Conservation (phyloP, 2,113 vertebrate species). For the Oncorhynchus clarkii region DNA sequence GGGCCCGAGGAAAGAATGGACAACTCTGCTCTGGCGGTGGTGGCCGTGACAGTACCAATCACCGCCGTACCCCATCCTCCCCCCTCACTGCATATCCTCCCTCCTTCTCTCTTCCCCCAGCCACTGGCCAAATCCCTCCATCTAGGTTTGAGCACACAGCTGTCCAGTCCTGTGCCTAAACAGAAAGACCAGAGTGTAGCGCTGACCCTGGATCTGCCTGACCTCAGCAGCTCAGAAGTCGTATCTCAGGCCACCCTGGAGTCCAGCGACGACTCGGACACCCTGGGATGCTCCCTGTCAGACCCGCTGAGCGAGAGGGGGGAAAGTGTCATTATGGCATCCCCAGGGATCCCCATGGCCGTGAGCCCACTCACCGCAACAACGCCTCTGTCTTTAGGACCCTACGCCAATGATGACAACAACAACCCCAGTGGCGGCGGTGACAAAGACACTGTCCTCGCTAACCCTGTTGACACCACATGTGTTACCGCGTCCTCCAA, state of each 20-base stretch:
- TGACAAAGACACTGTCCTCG: background rate
- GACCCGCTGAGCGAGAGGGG: slow-evolving; percentile 17
- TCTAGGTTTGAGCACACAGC: slow-evolving; percentile 12
- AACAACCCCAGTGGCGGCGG: slow-evolving; percentile 18
- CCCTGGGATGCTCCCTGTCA: slow-evolving; percentile 32
- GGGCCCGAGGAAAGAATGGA: slow-evolving; percentile 56
- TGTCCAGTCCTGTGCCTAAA: slow-evolving; percentile 30
- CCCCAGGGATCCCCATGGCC: slow-evolving; percentile 18
- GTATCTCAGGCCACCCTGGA: slow-evolving; percentile 36
- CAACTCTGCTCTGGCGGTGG: slow-evolving; percentile 15
- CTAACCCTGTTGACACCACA: slow-evolving; percentile 52
- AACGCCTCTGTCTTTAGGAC: background rate
- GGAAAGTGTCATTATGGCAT: slow-evolving; percentile 3
- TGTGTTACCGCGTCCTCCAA: slow-evolving; percentile 55
- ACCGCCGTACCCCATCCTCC: slow-evolving; percentile 46
- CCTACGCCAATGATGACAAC: slow-evolving; percentile 59
- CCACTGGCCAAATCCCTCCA: slow-evolving; percentile 3
- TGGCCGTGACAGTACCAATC: slow-evolving; percentile 35
- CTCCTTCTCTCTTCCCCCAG: slow-evolving; percentile 38
- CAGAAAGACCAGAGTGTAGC: slow-evolving; percentile 26
- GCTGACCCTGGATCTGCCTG: slow-evolving; percentile 33
- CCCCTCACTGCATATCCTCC: slow-evolving; percentile 47
- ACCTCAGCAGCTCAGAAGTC: slow-evolving; percentile 42
- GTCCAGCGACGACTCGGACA: slow-evolving; percentile 40
- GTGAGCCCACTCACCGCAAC: slow-evolving; percentile 29